A percentile compares a stretch with the other conserved stretches of the same genome.
Conservation (phyloP, 2,888 invertebrate species). For the Keiferia lycopersicella region DNA sequence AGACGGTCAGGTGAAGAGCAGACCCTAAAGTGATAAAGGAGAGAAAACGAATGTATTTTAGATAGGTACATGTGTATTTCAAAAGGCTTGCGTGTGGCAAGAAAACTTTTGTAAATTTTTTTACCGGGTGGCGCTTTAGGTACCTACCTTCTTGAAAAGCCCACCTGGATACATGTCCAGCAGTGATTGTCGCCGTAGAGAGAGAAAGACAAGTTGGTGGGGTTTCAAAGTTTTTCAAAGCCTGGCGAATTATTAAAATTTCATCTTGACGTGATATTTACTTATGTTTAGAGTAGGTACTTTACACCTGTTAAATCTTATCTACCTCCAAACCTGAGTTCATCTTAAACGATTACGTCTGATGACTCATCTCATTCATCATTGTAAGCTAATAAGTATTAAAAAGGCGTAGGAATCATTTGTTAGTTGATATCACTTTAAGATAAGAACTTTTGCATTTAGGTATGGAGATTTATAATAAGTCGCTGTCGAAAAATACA, state of each 20-base stretch:
- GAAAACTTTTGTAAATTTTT: no score
- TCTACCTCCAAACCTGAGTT: not conserved
- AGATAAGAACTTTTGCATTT: not conserved
- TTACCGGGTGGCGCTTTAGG: no score
- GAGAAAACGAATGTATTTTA: not conserved
- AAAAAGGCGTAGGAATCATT: slow-evolving; percentile 3
- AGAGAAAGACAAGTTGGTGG: no score
- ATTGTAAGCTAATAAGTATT: slow-evolving; percentile 5
- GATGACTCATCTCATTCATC: slow-evolving; percentile 12
- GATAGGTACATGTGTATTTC: no score
- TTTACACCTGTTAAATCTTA: not conserved
- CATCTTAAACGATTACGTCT: not conserved
- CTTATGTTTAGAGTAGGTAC: not conserved
- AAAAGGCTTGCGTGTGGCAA: not conserved
- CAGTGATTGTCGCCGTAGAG: no score
- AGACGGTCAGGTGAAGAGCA: no score
- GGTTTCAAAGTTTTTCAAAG: no score
- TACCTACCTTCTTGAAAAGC: no score
- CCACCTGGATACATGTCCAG: not conserved
- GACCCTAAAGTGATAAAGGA: not conserved
- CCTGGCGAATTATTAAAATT: not conserved
- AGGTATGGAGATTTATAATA: not conserved
- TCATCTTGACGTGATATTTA: not conserved
- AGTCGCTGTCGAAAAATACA: not conserved
- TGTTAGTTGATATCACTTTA: not conserved